Percentiles rank a stretch among this genome's conserved stretches.
Evolutionary conservation across 2,113 vertebrate species (phyloP).

Genomic region (Cyphomyrus discorhynchus): DNA sequence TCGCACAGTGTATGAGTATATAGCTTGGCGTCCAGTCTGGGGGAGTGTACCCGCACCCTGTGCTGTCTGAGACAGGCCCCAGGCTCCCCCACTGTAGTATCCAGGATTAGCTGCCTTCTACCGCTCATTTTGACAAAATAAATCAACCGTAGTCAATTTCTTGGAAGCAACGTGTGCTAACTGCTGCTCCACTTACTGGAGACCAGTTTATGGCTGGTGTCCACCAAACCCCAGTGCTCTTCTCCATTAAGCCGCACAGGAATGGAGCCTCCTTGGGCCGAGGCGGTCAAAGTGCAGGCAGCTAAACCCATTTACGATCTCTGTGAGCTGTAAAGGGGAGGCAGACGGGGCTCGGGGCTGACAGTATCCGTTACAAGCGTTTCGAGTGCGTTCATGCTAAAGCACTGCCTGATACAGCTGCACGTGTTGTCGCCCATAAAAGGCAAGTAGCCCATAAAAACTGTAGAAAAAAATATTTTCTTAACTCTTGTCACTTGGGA

Average conservation of each 20-base stretch:
- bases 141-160: not conserved
- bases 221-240: not conserved
- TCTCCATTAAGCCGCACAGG: not conserved
- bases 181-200: not conserved
- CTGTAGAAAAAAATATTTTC: not conserved
- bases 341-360: not conserved
- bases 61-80: not conserved
- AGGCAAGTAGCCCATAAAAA: not conserved
- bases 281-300: not conserved
- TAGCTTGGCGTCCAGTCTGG: not conserved
- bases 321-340: not conserved
- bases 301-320: not conserved
- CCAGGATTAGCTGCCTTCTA: not conserved
- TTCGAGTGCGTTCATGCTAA: not conserved
- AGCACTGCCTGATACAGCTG: not conserved
- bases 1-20: not conserved
- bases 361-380: not conserved
- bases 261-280: not conserved
- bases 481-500: not conserved
- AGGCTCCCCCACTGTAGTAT: not conserved
- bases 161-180: not conserved
- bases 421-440: not conserved
- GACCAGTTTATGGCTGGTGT: not conserved
- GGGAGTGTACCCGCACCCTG: not conserved
- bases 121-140: not conserved